A percentile compares a stretch with the other conserved stretches of the same genome.
phyloP scores from a whole-genome alignment of 2,888 invertebrate species.

The Caenorhabditis plicata region DNA sequence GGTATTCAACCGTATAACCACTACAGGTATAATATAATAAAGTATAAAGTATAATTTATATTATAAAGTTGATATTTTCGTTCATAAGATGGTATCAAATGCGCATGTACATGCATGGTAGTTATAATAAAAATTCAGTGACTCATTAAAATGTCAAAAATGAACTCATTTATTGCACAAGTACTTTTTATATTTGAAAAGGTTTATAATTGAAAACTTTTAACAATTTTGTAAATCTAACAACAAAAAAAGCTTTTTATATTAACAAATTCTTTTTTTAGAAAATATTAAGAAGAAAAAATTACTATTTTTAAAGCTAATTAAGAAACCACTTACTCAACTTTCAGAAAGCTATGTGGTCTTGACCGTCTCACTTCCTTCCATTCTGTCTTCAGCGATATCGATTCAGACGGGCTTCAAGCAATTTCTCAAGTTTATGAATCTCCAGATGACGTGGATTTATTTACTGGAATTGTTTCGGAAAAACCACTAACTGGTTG shows the following conservation, averaged over 20 bases:
- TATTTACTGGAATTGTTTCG: conserved; percentile 41
- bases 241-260: too few relatives aligned
- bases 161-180: too few relatives aligned
- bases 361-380: conserved; percentile 44
- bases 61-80: too few relatives aligned
- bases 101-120: too few relatives aligned
- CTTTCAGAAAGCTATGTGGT: conserved; percentile 54
- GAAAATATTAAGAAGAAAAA: too few relatives aligned
- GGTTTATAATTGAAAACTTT: too few relatives aligned
- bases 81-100: too few relatives aligned
- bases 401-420: conserved; percentile 47
- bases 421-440: conserved; percentile 56
- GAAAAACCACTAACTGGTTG: conserved; percentile 71
- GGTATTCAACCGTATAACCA: conserved; percentile 58
- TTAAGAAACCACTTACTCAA: neutral
- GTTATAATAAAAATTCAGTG: too few relatives aligned
- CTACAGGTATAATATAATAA: conserved; percentile 24
- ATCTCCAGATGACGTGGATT: conserved; percentile 39
- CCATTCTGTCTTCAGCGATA: conserved; percentile 49
- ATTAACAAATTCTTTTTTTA: too few relatives aligned
- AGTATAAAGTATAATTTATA: neutral
- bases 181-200: too few relatives aligned
- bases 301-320: neutral
- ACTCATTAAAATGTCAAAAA: too few relatives aligned
- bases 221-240: too few relatives aligned